Percentiles rank a stretch among this genome's conserved stretches.
These are phyloP conservation scores for Rhynchotus rufescens DNA, from an alignment of 2,797 vertebrate species.

Conservation along the genomic window DNA sequence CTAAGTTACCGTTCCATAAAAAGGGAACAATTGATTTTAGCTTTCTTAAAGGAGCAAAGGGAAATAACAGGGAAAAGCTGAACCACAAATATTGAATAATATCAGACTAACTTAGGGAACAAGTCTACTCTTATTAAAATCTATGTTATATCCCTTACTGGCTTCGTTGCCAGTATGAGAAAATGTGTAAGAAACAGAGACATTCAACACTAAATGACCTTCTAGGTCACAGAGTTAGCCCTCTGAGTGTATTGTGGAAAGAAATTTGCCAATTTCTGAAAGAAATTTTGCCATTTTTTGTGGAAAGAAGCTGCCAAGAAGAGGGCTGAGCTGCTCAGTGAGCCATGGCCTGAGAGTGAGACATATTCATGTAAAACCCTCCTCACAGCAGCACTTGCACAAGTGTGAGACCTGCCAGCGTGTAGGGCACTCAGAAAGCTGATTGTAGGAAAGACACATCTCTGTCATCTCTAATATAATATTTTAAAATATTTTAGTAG, in stretches of 20 bases:
- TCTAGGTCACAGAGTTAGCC: rapidly evolving
- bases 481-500: neutral
- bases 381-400: neutral
- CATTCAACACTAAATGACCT: neutral
- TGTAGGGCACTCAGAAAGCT: neutral
- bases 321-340: neutral
- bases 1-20: neutral
- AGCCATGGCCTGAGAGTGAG: neutral
- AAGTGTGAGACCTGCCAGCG: neutral
- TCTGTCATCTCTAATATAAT: neutral
- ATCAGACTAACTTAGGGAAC: neutral
- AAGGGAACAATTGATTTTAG: neutral
- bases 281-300: no score
- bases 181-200: neutral
- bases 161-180: neutral
- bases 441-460: neutral
- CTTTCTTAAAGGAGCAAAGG: neutral
- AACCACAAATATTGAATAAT: neutral
- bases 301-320: neutral
- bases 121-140: neutral
- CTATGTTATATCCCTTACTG: neutral
- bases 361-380: neutral
- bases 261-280: no score
- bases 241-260: neutral
- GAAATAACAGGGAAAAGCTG: neutral